Conservation (phyloP, 2,797 vertebrate species). For the Crocodylus rhombifer region DNA sequence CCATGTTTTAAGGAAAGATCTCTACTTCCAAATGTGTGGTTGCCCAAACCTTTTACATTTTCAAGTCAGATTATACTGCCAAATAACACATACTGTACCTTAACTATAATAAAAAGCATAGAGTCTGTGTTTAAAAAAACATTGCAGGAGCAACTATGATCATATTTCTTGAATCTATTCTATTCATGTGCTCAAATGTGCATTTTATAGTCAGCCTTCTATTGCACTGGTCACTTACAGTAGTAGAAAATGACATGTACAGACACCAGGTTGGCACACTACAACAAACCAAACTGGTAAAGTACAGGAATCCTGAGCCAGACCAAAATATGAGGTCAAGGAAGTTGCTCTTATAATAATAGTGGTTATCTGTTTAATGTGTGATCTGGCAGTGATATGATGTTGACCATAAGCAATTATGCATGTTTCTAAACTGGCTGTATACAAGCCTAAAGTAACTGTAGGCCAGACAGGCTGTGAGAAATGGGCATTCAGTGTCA, state of each 20-base stretch:
- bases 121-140: constrained; percentile 80
- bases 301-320: constrained; percentile 78
- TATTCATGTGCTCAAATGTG: constrained; percentile 71
- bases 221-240: constrained; percentile 68
- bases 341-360: constrained; percentile 81
- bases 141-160: constrained; percentile 79
- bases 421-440: constrained; percentile 82
- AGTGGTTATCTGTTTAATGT: constrained; percentile 86
- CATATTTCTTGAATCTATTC: constrained; percentile 79
- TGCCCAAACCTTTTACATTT: constrained; percentile 86
- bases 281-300: constrained; percentile 73
- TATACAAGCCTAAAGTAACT: constrained; percentile 67
- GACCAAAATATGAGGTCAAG: constrained; percentile 82
- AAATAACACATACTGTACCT: constrained; percentile 87
- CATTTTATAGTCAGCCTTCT: constrained; percentile 67
- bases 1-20: constrained; percentile 86
- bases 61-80: constrained; percentile 83
- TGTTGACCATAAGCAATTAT: constrained; percentile 81
- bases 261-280: constrained; percentile 67
- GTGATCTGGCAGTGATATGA: constrained; percentile 81
- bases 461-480: constrained; percentile 70
- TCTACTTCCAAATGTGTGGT: constrained; percentile 87
- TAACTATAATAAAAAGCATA: constrained; percentile 82
- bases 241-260: constrained; percentile 76
- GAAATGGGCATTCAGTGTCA: constrained; percentile 65